Evolutionary conservation across 2,113 vertebrate species (phyloP).

Genomic region (Catagonus wagneri): DNA sequence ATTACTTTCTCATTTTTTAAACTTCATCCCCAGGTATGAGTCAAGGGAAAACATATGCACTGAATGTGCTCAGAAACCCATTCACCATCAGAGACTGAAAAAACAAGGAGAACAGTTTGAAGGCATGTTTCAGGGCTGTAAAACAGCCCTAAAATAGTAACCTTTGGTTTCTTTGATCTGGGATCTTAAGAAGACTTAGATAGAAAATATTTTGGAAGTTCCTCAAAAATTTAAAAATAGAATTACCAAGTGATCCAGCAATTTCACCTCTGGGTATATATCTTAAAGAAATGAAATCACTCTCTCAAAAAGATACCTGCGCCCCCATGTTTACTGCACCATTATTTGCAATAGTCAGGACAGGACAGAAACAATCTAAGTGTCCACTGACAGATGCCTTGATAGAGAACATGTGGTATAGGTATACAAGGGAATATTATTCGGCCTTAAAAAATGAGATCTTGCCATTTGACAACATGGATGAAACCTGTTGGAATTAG

Average conservation of each 20-base stretch:
- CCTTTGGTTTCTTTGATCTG: neutral
- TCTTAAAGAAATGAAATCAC: neutral
- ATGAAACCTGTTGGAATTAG: neutral
- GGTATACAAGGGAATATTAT: neutral
- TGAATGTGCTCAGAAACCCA: neutral
- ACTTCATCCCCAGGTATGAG: neutral
- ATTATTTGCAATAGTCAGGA: neutral
- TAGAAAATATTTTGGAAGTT: neutral
- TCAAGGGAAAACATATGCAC: neutral
- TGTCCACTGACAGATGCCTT: neutral
- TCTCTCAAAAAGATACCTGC: neutral
- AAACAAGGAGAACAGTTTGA: neutral
- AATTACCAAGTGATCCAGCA: neutral
- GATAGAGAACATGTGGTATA: neutral
- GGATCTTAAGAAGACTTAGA: neutral
- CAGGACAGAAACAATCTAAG: neutral
- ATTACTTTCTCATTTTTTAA: neutral
- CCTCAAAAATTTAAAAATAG: conserved; percentile 22
- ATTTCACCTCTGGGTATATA: neutral
- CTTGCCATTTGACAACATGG: neutral
- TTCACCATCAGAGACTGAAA: neutral
- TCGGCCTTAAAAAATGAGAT: neutral
- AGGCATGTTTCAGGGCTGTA: neutral
- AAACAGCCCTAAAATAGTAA: neutral
- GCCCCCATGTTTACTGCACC: neutral